Conservation (phyloP, 2,113 vertebrate genomes). For the Colistium nudipinnis region DNA sequence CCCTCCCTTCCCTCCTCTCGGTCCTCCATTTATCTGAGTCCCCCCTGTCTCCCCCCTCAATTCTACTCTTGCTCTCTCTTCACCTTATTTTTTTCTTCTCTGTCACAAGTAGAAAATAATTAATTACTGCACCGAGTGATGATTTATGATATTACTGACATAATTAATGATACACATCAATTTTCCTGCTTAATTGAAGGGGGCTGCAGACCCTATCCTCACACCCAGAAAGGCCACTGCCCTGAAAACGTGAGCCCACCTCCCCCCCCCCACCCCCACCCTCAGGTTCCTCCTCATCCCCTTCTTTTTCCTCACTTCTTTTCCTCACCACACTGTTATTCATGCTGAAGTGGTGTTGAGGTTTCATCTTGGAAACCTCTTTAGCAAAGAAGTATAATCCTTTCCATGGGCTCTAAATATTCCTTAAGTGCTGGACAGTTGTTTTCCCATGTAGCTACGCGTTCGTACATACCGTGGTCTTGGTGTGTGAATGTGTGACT, state of each 20-base stretch:
- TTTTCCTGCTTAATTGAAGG: constrained; percentile 93
- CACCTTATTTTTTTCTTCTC: constrained; percentile 88
- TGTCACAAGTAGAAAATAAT: constrained; percentile 94
- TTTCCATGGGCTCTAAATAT: constrained; percentile 64
- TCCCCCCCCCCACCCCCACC: constrained; percentile 21
- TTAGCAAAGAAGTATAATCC: constrained; percentile 57
- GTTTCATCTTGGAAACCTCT: constrained; percentile 41
- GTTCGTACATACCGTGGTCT: constrained; percentile 57
- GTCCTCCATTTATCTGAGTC: constrained; percentile 39
- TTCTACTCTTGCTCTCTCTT: constrained; percentile 77
- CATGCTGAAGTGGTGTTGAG: constrained; percentile 18
- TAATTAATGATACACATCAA: constrained; percentile 98
- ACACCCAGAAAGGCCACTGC: constrained; percentile 78
- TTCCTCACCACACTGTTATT: constrained; percentile 41
- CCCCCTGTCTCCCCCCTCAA: constrained; percentile 54
- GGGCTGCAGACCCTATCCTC: constrained; percentile 79
- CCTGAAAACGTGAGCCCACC: constrained; percentile 63
- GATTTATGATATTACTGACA: constrained; percentile 96
- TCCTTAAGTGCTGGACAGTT: constrained; percentile 64
- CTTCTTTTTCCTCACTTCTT: constrained; percentile 29
- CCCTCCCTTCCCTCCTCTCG: constrained; percentile 36
- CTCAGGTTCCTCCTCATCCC: constrained; percentile 33
- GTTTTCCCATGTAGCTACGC: constrained; percentile 68
- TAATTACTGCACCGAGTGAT: constrained; percentile 92
- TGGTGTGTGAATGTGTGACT: constrained; percentile 13